A percentile compares a stretch with the other conserved stretches of the same genome.
These are phyloP conservation scores for Dunckerocampus dactyliophorus DNA, from an alignment of 2,113 vertebrate genomes.

Conservation along the genomic window DNA sequence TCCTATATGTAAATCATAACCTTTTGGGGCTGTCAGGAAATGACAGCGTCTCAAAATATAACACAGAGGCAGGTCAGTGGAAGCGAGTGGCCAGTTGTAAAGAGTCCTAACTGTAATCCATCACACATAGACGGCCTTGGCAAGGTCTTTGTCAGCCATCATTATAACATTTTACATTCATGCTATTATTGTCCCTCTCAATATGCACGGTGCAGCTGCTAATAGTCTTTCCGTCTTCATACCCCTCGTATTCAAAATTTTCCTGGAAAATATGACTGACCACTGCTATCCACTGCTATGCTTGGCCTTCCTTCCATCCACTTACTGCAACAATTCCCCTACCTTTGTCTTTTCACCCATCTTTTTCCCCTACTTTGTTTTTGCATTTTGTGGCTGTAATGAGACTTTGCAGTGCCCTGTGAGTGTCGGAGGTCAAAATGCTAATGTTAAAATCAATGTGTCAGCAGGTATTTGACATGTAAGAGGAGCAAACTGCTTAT, in stretches of 20 bases:
- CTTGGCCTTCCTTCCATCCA: background rate
- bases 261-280: background rate
- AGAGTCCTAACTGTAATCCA: conserved; percentile 56
- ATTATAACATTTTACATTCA: conserved; percentile 20
- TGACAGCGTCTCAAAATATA: conserved; percentile 64
- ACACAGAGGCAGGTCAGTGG: conserved; percentile 50
- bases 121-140: conserved; percentile 51
- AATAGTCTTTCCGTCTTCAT: background rate
- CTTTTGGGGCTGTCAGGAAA: conserved; percentile 62
- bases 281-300: background rate
- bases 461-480: background rate
- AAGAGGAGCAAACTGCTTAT: background rate
- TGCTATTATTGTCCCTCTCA: conserved; percentile 16
- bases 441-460: conserved; percentile 6
- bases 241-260: background rate
- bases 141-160: conserved; percentile 27
- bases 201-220: conserved; percentile 3
- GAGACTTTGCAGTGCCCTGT: conserved; percentile 25
- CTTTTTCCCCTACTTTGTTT: conserved; percentile 1
- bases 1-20: conserved; percentile 63
- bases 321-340: background rate
- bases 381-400: conserved; percentile 26
- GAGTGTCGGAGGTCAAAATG: conserved; percentile 18
- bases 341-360: background rate
- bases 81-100: conserved; percentile 54